A percentile compares a stretch with the other conserved stretches of the same genome.
Evolutionary conservation across 35 echinoderm and acorn worm genomes (phyloP).

Genomic region (Diadema setosum): DNA sequence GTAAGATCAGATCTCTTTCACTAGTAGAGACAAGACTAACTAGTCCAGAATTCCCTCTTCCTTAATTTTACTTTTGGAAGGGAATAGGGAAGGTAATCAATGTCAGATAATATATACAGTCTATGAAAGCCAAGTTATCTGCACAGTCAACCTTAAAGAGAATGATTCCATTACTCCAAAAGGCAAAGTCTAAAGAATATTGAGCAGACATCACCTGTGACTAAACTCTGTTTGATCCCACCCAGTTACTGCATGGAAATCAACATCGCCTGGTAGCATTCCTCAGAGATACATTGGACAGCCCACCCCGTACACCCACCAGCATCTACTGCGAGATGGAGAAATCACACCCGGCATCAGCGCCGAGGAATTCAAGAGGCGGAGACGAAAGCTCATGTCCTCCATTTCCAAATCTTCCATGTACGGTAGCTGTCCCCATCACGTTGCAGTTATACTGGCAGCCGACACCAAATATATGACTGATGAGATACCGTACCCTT

Average conservation of each 20-base stretch:
- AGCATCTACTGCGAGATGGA: constrained; percentile 68
- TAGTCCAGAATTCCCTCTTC: too few species aligned
- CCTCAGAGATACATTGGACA: constrained; percentile 72
- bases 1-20: too few species aligned
- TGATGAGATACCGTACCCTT: constrained; percentile 94
- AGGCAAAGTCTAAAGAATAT: too few species aligned
- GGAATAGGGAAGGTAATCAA: too few species aligned
- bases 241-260: not conserved
- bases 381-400: constrained; percentile 68
- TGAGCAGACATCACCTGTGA: too few species aligned
- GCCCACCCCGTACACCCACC: constrained; percentile 87
- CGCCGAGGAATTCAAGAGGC: constrained; percentile 27
- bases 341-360: constrained; percentile 91
- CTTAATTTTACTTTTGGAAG: too few species aligned
- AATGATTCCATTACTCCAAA: too few species aligned
- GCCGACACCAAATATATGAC: constrained; percentile 89
- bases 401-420: constrained; percentile 62
- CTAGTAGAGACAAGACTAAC: too few species aligned
- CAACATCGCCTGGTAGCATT: not conserved
- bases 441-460: constrained; percentile 72
- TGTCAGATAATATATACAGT: too few species aligned
- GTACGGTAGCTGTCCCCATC: constrained; percentile 38
- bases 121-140: too few species aligned
- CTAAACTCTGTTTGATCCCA: too few species aligned
- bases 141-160: too few species aligned